Conservation (phyloP, 2,888 invertebrate species). For the Trissolcus japonicus region DNA sequence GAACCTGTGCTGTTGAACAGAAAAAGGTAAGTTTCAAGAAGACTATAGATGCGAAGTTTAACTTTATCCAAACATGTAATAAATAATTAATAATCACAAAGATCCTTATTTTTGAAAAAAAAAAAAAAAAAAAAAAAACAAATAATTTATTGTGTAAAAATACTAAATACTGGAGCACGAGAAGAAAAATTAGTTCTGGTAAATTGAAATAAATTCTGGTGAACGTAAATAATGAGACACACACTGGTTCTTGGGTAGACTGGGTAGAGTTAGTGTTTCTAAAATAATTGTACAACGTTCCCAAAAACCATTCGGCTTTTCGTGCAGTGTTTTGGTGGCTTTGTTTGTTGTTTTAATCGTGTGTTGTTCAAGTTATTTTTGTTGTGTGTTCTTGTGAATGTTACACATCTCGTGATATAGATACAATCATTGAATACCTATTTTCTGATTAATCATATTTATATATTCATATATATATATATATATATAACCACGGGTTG, state of each 20-base stretch:
- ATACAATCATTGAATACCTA: slow-evolving; percentile 51
- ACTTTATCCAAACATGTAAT: no score
- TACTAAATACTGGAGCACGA: no score
- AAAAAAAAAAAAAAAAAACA: no score
- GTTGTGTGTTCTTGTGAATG: slow-evolving; percentile 20
- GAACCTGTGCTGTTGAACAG: background rate
- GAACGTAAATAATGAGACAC: background rate
- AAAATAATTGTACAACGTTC: slow-evolving; percentile 8
- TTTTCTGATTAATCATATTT: slow-evolving; percentile 36
- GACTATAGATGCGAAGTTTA: no score
- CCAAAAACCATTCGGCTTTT: slow-evolving; percentile 28
- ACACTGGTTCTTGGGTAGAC: no score
- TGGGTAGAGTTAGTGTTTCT: no score
- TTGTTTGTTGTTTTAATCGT: slow-evolving; percentile 27
- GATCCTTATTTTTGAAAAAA: no score
- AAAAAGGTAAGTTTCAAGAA: no score
- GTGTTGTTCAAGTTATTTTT: background rate
- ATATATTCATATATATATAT: slow-evolving; percentile 50
- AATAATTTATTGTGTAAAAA: no score
- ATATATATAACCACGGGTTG: slow-evolving; percentile 65
- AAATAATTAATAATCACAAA: no score
- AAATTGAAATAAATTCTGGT: no score
- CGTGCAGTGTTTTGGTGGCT: slow-evolving; percentile 10
- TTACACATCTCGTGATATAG: slow-evolving; percentile 39
- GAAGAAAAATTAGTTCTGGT: no score